Evolutionary conservation across 2,797 vertebrate species (phyloP).

Genomic region (Heliangelus exortis): DNA sequence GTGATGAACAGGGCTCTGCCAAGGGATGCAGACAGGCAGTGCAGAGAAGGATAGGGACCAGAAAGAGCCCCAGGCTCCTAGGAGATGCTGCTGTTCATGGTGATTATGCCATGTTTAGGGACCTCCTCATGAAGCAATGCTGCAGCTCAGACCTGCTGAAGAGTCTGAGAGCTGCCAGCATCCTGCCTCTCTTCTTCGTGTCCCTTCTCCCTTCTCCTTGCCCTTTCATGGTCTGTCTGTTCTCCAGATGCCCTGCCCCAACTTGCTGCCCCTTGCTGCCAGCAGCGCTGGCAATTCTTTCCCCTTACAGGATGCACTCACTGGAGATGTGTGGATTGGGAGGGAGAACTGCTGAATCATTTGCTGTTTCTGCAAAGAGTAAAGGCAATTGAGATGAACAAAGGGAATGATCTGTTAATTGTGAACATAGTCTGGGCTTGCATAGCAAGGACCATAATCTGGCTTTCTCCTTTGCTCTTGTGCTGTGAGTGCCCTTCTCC

Average conservation of each 20-base stretch:
- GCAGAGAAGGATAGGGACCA: neutral
- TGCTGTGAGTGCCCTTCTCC: neutral
- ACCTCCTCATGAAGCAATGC: neutral
- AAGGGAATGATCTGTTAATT: neutral
- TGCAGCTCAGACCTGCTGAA: neutral
- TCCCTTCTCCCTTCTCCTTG: neutral
- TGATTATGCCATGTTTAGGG: neutral
- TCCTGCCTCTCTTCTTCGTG: neutral
- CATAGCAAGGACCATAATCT: neutral
- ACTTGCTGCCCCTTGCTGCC: neutral
- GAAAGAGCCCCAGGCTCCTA: neutral
- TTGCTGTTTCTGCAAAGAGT: neutral
- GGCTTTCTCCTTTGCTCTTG: neutral
- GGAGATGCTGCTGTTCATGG: neutral
- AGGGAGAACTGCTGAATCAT: neutral
- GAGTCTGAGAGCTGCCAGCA: neutral
- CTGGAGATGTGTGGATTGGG: neutral
- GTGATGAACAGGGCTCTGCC: neutral
- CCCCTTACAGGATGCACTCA: neutral
- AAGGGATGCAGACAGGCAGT: neutral
- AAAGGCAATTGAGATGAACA: neutral
- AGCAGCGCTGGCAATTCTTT: neutral
- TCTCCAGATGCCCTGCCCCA: neutral
- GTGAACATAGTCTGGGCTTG: neutral
- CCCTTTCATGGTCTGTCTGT: neutral